Percentiles rank a stretch among this genome's conserved stretches.
Conservation (phyloP, 2,797 vertebrate species). For the Psittacula echo region DNA sequence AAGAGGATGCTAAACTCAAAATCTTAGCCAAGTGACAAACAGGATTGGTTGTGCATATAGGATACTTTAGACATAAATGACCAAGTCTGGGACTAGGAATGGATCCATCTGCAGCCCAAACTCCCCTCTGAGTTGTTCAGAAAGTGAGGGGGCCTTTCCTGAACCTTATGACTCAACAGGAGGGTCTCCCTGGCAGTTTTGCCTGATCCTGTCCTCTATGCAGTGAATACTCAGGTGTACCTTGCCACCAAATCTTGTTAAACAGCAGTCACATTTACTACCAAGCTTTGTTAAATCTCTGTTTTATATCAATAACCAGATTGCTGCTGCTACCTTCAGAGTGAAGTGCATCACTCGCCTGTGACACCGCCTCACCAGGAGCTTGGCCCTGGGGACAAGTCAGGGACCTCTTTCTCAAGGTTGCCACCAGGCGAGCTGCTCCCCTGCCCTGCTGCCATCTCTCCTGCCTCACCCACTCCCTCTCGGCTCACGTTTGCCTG, state of each 20-base stretch:
- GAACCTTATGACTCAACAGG: neutral
- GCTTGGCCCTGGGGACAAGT: too few relatives aligned
- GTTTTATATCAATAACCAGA: neutral
- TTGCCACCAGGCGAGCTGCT: neutral
- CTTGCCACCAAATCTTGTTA: neutral
- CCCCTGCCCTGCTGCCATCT: neutral
- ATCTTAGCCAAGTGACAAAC: neutral
- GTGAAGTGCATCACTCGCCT: neutral
- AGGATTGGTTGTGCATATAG: neutral
- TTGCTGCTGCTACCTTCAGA: neutral
- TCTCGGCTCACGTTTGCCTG: rapidly evolving
- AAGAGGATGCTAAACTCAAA: neutral
- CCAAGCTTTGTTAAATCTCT: neutral
- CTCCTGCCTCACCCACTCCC: neutral
- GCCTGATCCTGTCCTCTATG: neutral
- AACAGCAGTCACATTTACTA: neutral
- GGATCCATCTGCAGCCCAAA: neutral
- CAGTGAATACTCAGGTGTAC: neutral
- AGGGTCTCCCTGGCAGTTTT: neutral
- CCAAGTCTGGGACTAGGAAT: neutral
- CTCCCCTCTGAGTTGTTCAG: neutral
- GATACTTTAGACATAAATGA: neutral
- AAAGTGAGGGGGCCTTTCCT: neutral
- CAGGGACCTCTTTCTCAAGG: neutral
- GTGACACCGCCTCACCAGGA: rapidly evolving